Evolutionary conservation across 2,113 vertebrate species (phyloP), one percentile per base, ranked within the genome.

Genomic region (Quiscalus mexicanus): DNA sequence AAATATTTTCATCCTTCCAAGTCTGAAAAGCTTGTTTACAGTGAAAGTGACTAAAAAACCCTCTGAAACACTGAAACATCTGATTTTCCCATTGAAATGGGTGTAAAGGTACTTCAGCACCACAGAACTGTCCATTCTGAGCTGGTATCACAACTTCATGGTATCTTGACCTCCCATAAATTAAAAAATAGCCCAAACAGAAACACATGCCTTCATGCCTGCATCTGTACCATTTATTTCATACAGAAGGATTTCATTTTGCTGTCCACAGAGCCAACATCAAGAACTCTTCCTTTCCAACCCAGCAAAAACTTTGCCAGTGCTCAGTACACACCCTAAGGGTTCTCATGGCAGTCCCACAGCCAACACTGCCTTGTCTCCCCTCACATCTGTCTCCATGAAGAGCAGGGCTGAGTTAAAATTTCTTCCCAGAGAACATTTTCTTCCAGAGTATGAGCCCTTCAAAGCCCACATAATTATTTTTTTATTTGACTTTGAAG

Each of bases 121-220:
- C 68, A 64, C 89, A 52, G 45, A 79, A 42, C 18, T 59, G 2
- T 25, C 39, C 39, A 25, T 20, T 37, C 22, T 59, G 78, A 73
- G 63, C 69, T 47, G 60, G 9, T 2, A 13, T 17, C 33, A 23
- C 35, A 84, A 52, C 35, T 11, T 49, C 41, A 3, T 0, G 1
- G 31, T 10, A 49, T 3, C 23, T 50, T 45, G 12, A 30, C 18
- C 11, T 56, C 30, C 50, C 53, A 64, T 6, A 37, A 73, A n/a
- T 6, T 18, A 65, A 88, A 93, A 50, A 49, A 37, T 1, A 55
- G 15, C 10, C 22, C 31, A 11, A 60, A 44, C 8, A 25, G 33
- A 53, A 80, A 19, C 9, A 15, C 23, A n/a, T 76, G 4, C 22
- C 53, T 81, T 17, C 4, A 37, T 21, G 17, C 20, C 44, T 89